Conservation (phyloP, 2,113 vertebrate species). For the Dicaeum eximium region DNA sequence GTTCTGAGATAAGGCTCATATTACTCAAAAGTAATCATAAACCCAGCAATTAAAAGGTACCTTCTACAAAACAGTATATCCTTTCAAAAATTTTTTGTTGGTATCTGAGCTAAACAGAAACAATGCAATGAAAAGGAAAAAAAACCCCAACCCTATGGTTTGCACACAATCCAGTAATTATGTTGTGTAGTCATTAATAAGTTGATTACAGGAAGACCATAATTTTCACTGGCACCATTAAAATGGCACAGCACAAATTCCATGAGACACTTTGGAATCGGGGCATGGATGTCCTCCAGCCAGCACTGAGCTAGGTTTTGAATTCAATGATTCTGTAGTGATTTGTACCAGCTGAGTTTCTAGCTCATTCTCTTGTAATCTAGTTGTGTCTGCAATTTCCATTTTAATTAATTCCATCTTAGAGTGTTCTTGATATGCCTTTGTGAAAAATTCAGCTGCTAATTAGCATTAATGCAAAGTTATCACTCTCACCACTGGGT, state of each 20-base stretch:
- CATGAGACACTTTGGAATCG: background rate
- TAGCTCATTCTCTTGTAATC: background rate
- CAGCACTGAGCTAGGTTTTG: background rate
- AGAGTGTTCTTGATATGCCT: background rate
- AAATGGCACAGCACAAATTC: background rate
- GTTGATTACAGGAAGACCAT: background rate
- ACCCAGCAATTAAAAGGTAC: no score
- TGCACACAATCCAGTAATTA: background rate
- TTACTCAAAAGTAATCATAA: no score
- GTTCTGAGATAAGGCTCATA: no score
- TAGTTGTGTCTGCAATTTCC: background rate
- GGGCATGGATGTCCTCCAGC: background rate
- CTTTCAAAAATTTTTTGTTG: no score
- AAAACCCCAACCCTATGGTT: background rate
- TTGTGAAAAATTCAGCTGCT: slow-evolving; percentile 7
- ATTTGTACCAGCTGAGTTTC: slow-evolving; percentile 14
- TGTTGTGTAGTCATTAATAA: background rate
- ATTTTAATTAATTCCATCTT: slow-evolving; percentile 3
- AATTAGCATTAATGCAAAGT: background rate
- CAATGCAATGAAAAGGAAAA: no score
- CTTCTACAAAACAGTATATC: no score
- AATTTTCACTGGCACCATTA: background rate
- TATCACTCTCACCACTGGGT: background rate
- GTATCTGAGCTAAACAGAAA: no score
- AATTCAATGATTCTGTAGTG: background rate